These are phyloP conservation scores for Crotalus viridis DNA, from an alignment of 2,113 vertebrate genomes.

Conservation along the genomic window DNA sequence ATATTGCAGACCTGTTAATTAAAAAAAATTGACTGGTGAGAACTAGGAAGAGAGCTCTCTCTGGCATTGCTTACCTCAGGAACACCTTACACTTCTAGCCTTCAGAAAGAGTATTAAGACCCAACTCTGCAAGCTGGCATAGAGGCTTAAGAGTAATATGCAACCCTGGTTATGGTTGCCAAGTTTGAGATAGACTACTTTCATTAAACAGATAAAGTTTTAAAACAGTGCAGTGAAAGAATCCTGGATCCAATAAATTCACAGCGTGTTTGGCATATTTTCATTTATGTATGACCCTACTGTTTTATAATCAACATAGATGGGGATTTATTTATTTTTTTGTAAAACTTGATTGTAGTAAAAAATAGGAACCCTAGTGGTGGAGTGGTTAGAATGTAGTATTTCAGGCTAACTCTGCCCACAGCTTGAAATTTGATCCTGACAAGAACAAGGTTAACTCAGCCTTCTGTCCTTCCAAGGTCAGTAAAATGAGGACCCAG, in stretches of 20 bases:
- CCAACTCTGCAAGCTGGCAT: background rate
- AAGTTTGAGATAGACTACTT: background rate
- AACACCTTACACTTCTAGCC: no score
- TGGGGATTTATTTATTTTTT: background rate
- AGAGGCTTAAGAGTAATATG: background rate
- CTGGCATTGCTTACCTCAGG: no score
- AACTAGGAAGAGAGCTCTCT: no score
- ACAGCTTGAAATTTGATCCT: background rate
- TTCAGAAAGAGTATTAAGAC: background rate
- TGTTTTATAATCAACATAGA: background rate
- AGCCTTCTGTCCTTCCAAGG: background rate
- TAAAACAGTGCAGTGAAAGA: background rate
- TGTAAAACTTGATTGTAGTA: background rate
- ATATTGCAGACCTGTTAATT: no score
- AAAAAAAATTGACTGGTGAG: no score
- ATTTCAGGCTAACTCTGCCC: background rate
- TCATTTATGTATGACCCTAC: background rate
- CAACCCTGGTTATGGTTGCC: background rate
- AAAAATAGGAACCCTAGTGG: background rate
- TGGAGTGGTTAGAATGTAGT: background rate
- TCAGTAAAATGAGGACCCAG: no score
- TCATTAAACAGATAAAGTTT: background rate
- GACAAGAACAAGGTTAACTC: background rate
- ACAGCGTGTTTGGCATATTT: background rate
- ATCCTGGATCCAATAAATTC: background rate